Base-by-base conservation (phyloP, 2,113 vertebrate species). In the Isichthys henryi region DNA sequence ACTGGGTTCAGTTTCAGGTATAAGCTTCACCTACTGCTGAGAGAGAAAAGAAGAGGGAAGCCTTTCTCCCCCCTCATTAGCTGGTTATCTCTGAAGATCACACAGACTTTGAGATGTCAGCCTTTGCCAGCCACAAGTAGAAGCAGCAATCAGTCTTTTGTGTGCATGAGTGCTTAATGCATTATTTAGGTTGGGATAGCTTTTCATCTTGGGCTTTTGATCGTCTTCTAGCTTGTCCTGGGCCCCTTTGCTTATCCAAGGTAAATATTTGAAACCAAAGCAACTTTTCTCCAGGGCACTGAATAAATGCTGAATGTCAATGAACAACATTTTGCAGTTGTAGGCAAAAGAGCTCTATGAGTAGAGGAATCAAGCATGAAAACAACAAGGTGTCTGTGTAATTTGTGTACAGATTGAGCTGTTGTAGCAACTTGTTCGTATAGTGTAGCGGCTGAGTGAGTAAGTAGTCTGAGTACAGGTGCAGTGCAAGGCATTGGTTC, bases 91-190 rank as follows among this genome's bases (percentile, higher is more conserved):
- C 85, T 86, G 85, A 86, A 86, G 46, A 86, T 86, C 85, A 86
- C 85, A 86, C 49, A 23, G 85, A 49, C 85, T 86, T 52, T 86
- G 85, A 49, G 85, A 86, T 86, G 48, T 86, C 85, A 52, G 49
- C 46, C 49, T 52, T 86, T 86, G 46, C 49, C 85, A 27, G n/a
- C 48, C 85, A 86, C 85, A 86, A 86, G 85, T 86, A 86, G 49
- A 86, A 86, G 85, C 85, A 52, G 85, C 85, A 52, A 86, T 52
- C 49, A 86, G 85, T 86, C 85, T 86, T 86, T 52, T 86, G 82
- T 86, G 49, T 86, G 48, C 85, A 46, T 86, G 85, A 86, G 48
- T 86, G 85, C 85, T 86, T 86, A 52, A 86, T 86, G 45, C 85
- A 86, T 86, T 86, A 86, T 86, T 86, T 86, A 86, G 45, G 49